Percentiles rank a stretch among this genome's conserved stretches.
phyloP scores from a whole-genome alignment of 2,888 invertebrate genomes.

The Drosophila demipolita region DNA sequence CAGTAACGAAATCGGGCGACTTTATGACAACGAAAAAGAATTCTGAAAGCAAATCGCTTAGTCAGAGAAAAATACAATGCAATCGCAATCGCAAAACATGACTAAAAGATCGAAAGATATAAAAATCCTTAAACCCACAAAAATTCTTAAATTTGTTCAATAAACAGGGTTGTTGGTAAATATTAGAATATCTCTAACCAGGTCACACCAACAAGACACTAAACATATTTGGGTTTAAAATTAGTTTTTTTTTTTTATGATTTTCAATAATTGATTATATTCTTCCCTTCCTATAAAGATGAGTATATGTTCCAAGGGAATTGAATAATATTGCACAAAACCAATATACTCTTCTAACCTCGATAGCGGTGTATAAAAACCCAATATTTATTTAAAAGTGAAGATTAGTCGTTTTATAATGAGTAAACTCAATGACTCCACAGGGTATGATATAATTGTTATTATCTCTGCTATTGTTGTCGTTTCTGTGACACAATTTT shows the following conservation, averaged over 20 bases:
- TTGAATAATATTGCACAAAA: background rate
- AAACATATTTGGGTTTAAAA: too few species aligned
- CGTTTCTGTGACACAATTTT: conserved; percentile 24
- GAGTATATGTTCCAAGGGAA: background rate
- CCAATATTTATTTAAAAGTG: background rate
- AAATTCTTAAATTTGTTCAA: too few species aligned
- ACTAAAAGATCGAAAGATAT: too few species aligned
- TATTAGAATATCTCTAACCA: too few species aligned
- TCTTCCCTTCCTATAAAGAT: background rate
- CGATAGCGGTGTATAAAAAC: background rate
- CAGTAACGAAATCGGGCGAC: background rate
- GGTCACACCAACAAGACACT: too few species aligned
- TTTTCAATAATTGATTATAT: too few species aligned
- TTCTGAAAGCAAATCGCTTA: background rate
- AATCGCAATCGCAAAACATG: too few species aligned
- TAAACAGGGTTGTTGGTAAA: too few species aligned
- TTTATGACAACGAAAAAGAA: background rate
- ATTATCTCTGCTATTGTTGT: background rate
- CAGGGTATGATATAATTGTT: conserved; percentile 11
- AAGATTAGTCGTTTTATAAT: background rate
- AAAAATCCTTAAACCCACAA: too few species aligned
- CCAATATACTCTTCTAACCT: background rate
- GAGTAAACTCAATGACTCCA: background rate
- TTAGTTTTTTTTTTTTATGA: too few species aligned
- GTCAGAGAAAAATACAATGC: background rate